Percentiles rank a stretch among this genome's conserved stretches.
Conservation (phyloP, 2,113 vertebrate species). For the human (Homo sapiens) region GRCh38 chr22:20222501-20223000, state of each 20-base stretch:
- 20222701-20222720: background rate
- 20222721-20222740: background rate
- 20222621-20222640: background rate
- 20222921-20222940: background rate
- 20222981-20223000: background rate
- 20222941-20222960: too few species aligned
- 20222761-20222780: background rate
- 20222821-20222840: background rate
- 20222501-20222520: rapidly evolving
- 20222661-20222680: background rate
- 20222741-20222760: background rate
- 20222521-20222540: background rate
- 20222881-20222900: background rate
- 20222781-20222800: background rate
- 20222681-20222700: background rate
- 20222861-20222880: background rate
- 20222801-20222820: background rate
- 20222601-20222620: background rate
- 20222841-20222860: background rate
- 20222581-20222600: background rate
- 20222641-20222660: background rate
- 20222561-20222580: background rate
- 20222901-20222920: rapidly evolving
- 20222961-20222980: background rate
- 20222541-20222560: background rate